These are phyloP conservation scores for Pyrgilauda ruficollis DNA, from an alignment of 2,113 vertebrate species.

Conservation along the genomic window DNA sequence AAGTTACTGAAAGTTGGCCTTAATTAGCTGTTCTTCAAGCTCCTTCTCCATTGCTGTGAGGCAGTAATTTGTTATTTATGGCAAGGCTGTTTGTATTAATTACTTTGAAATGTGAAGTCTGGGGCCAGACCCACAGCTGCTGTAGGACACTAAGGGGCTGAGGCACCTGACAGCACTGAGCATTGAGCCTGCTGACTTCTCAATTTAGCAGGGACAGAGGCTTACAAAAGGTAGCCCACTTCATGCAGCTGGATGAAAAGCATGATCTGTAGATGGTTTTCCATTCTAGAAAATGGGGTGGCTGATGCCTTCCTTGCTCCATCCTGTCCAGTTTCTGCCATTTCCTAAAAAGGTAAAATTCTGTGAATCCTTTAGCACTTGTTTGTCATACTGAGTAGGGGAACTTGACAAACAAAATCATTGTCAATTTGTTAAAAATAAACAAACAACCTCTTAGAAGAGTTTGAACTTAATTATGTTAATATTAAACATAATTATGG, in stretches of 20 bases:
- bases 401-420: neutral
- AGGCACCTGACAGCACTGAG: neutral
- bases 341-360: neutral
- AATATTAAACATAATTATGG: slow-evolving; percentile 3
- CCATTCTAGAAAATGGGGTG: neutral
- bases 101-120: neutral
- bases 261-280: neutral
- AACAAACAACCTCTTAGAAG: neutral
- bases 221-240: neutral
- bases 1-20: neutral
- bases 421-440: neutral
- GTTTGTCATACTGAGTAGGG: neutral
- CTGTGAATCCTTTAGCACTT: neutral
- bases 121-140: neutral
- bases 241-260: neutral
- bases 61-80: neutral
- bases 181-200: neutral
- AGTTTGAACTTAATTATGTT: slow-evolving; percentile 19
- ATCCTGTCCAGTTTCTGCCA: neutral
- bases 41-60: neutral
- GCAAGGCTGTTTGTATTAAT: neutral
- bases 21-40: neutral
- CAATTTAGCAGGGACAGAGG: neutral
- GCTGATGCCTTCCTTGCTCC: neutral
- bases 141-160: neutral